A percentile compares a stretch with the other conserved stretches of the same genome.
phyloP scores from a whole-genome alignment of 2,113 vertebrate species.

The Grallaria varia region DNA sequence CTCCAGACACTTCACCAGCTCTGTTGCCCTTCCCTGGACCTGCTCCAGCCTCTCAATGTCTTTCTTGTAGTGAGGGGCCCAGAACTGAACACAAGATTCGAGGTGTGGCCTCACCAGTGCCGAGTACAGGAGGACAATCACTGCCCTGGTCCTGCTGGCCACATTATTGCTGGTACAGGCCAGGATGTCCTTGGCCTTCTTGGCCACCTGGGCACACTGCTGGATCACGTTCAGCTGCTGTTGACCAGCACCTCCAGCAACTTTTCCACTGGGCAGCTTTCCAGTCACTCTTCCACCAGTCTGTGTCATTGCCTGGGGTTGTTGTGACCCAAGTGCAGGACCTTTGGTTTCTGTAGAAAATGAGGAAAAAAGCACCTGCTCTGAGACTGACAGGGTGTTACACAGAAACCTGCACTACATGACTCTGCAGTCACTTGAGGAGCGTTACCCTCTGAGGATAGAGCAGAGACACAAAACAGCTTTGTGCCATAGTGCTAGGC shows the following conservation, averaged over 20 bases:
- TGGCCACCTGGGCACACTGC: not conserved
- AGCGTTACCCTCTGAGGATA: not conserved
- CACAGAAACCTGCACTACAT: fast-evolving
- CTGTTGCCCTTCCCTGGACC: not conserved
- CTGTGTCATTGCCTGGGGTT: not conserved
- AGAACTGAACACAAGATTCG: fast-evolving
- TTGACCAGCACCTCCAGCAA: fast-evolving
- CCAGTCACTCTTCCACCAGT: not conserved
- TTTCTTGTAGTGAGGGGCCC: fast-evolving
- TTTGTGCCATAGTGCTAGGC: not conserved
- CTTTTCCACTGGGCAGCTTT: fast-evolving
- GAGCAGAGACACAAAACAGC: not conserved
- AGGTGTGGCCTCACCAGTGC: not conserved
- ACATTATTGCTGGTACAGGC: fast-evolving
- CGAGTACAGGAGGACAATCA: fast-evolving
- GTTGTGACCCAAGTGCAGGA: not conserved
- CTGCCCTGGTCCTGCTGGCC: not conserved
- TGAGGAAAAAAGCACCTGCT: not conserved
- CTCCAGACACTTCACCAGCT: not conserved
- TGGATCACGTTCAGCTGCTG: fast-evolving
- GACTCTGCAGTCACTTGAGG: not conserved
- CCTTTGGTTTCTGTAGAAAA: not conserved
- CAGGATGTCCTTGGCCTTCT: fast-evolving
- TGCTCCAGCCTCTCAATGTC: fast-evolving
- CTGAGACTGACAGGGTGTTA: too few species aligned